phyloP scores from a whole-genome alignment of 2,888 invertebrate genomes.

The Drosophila recens region DNA sequence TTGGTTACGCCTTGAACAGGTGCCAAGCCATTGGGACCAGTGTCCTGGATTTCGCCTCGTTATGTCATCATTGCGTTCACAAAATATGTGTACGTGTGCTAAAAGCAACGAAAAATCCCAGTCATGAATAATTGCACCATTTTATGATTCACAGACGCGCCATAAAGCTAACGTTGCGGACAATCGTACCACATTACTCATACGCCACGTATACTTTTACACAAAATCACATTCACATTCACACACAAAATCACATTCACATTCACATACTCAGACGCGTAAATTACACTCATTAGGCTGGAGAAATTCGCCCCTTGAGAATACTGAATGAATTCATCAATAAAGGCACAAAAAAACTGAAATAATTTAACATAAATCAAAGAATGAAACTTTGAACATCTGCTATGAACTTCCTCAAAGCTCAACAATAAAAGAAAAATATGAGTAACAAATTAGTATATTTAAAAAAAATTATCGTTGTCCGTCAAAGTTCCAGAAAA shows the following conservation, averaged over 20 bases:
- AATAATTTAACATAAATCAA: background rate
- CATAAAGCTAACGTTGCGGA: slow-evolving; percentile 52
- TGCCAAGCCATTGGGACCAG: slow-evolving; percentile 34
- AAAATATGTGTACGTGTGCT: slow-evolving; percentile 25
- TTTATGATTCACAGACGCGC: slow-evolving; percentile 38
- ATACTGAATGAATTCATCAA: slow-evolving; percentile 50
- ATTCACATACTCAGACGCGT: slow-evolving; percentile 5
- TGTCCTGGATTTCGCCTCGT: slow-evolving; percentile 7
- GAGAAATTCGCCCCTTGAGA: slow-evolving; percentile 47
- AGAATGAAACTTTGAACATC: background rate
- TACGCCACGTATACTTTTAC: slow-evolving; percentile 39
- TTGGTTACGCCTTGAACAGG: slow-evolving; percentile 45
- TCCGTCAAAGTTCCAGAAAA: background rate
- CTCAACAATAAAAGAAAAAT: background rate
- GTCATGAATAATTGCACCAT: slow-evolving; percentile 19
- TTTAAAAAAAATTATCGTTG: background rate
- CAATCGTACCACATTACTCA: slow-evolving; percentile 57
- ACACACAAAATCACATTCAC: slow-evolving; percentile 6
- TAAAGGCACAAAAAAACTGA: slow-evolving; percentile 2
- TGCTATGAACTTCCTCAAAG: too few species aligned
- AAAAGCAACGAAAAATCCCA: slow-evolving; percentile 21
- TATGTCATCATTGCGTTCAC: slow-evolving; percentile 26
- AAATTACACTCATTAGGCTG: slow-evolving; percentile 37
- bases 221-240: slow-evolving; percentile 9
- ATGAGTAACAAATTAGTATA: background rate